Evolutionary conservation across 2,797 vertebrate genomes (phyloP).

Genomic region (Phoeniculus purpureus): DNA sequence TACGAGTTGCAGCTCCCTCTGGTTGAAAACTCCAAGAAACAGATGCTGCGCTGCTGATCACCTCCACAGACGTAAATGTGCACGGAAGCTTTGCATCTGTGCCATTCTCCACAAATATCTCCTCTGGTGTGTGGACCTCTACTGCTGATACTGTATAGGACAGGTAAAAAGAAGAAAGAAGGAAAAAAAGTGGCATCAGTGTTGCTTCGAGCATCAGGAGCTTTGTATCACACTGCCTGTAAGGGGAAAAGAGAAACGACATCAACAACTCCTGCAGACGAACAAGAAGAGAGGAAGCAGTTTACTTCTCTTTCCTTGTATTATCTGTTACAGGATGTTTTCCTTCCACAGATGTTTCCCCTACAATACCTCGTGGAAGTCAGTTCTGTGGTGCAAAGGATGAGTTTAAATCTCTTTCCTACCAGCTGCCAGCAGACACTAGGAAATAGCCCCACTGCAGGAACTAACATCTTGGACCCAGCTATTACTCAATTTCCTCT

Average conservation of each 20-base stretch:
- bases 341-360: conserved; percentile 51
- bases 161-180: neutral
- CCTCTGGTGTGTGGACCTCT: conserved; percentile 83
- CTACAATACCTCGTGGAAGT: conserved; percentile 11
- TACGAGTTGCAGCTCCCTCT: conserved; percentile 73
- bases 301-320: conserved; percentile 19
- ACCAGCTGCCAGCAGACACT: neutral
- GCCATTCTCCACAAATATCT: conserved; percentile 89
- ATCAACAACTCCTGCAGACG: neutral
- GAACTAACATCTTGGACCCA: neutral
- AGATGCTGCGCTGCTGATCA: conserved; percentile 79
- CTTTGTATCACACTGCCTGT: neutral
- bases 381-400: neutral
- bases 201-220: neutral
- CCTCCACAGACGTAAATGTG: conserved; percentile 85
- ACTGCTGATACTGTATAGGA: conserved; percentile 73
- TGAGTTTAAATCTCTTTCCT: neutral
- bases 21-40: conserved; percentile 89
- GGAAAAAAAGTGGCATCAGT: neutral
- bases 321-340: conserved; percentile 45
- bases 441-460: neutral
- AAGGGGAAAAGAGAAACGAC: neutral
- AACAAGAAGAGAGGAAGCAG: neutral
- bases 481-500: conserved; percentile 28
- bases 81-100: conserved; percentile 86